phyloP scores from a whole-genome alignment of 1,140 invertebrate species.

The Drosophila orena region DNA sequence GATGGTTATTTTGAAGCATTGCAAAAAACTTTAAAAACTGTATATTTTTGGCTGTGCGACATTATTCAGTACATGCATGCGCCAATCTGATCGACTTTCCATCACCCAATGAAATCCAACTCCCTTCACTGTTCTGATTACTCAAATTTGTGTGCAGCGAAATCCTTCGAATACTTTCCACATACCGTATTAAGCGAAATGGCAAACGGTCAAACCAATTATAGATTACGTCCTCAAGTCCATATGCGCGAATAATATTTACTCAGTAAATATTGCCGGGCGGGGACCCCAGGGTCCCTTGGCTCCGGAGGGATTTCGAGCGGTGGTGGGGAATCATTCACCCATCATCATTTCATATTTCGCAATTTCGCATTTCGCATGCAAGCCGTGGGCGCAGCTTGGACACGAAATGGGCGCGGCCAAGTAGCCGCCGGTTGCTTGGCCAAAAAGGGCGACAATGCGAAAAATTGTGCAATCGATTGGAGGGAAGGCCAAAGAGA shows the following conservation, averaged over 20 bases:
- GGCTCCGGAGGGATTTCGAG: conserved; percentile 24
- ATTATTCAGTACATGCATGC: neutral
- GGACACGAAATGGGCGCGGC: conserved; percentile 72
- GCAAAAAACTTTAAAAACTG: no score
- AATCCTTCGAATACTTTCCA: conserved; percentile 33
- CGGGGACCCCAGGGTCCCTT: conserved; percentile 2
- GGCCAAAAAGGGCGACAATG: conserved; percentile 71
- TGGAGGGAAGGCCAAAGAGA: conserved; percentile 36
- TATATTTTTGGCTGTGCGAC: neutral
- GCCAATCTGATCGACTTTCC: conserved; percentile 15
- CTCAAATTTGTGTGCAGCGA: conserved; percentile 24
- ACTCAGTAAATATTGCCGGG: conserved; percentile 66
- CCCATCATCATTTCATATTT: conserved; percentile 9
- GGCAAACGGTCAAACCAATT: conserved; percentile 65
- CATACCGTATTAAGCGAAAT: conserved; percentile 51
- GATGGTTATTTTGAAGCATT: no score
- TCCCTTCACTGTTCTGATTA: conserved; percentile 8
- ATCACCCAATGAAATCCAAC: conserved; percentile 10
- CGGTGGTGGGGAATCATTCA: conserved; percentile 18
- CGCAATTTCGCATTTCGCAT: conserved; percentile 54
- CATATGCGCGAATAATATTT: conserved; percentile 80
- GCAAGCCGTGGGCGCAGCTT: conserved; percentile 66
- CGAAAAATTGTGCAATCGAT: conserved; percentile 83
- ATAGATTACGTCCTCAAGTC: conserved; percentile 78
- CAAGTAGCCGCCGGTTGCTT: conserved; percentile 77